These are phyloP conservation scores for Eciton burchellii DNA, from an alignment of 1,140 invertebrate species.

Conservation along the genomic window DNA sequence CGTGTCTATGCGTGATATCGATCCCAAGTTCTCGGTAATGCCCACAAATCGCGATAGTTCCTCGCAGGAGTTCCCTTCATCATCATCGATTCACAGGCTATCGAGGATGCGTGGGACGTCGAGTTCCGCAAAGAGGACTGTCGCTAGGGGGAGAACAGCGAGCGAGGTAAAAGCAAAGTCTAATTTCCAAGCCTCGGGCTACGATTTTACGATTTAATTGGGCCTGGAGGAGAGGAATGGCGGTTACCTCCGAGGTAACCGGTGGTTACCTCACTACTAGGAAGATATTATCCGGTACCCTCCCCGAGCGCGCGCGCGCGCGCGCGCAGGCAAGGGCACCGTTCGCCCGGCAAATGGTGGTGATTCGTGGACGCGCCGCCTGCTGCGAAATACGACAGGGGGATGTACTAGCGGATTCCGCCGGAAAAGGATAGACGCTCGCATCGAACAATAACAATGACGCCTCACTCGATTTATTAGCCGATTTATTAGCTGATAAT, in stretches of 20 bases:
- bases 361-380: constrained; percentile 33
- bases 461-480: background rate
- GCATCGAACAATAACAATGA: constrained; percentile 5
- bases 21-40: background rate
- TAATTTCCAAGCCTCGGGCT: constrained; percentile 70
- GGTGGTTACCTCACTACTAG: constrained; percentile 73
- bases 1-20: background rate
- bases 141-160: constrained; percentile 52
- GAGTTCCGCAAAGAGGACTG: constrained; percentile 37
- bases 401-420: constrained; percentile 6
- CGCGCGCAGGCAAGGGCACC: constrained; percentile 47
- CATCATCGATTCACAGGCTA: background rate
- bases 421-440: background rate
- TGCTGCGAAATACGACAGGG: constrained; percentile 40
- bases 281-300: constrained; percentile 74
- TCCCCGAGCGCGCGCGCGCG: constrained; percentile 38
- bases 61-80: background rate
- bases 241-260: constrained; percentile 62
- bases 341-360: constrained; percentile 50
- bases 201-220: constrained; percentile 76
- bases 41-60: background rate
- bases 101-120: background rate
- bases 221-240: constrained; percentile 55
- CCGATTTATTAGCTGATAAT: constrained; percentile 28
- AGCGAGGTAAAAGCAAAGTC: constrained; percentile 48